A percentile compares a stretch with the other conserved stretches of the same genome.
These are phyloP conservation scores for Tragopan temminckii DNA, from an alignment of 2,797 vertebrate species.

Conservation along the genomic window DNA sequence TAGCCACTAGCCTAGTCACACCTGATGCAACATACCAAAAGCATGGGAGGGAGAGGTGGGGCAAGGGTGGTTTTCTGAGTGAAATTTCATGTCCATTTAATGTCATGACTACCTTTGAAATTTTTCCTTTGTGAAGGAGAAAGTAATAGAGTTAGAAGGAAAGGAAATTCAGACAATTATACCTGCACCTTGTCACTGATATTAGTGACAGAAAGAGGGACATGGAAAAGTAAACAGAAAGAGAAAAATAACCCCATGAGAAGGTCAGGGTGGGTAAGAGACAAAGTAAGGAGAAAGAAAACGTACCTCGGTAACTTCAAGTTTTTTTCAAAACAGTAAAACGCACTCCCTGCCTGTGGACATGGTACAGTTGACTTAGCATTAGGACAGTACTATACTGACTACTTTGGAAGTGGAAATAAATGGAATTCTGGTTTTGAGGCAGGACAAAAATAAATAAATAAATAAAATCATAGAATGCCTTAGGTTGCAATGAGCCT, in stretches of 20 bases:
- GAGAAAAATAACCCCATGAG: background rate
- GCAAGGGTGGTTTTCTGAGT: background rate
- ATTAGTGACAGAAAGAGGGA: background rate
- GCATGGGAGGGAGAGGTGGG: background rate
- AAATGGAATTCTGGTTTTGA: conserved; percentile 10
- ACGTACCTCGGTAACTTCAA: background rate
- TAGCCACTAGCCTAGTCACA: background rate
- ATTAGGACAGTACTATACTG: background rate
- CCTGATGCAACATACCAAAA: background rate
- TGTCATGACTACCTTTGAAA: background rate
- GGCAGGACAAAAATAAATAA: background rate
- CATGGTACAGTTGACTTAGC: background rate
- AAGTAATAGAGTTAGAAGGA: conserved; percentile 3
- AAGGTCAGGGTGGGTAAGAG: conserved; percentile 6
- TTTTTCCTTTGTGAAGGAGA: background rate
- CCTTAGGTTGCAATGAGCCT: no score
- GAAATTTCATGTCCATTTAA: conserved; percentile 26
- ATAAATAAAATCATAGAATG: background rate
- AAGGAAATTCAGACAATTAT: background rate
- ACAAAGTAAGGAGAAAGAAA: conserved; percentile 28
- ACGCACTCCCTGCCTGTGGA: background rate
- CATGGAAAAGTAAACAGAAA: background rate
- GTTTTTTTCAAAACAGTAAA: background rate
- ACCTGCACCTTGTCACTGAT: background rate
- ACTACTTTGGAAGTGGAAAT: background rate